phyloP scores from a whole-genome alignment of 2,797 vertebrate species.

The Spheniscus humboldti region DNA sequence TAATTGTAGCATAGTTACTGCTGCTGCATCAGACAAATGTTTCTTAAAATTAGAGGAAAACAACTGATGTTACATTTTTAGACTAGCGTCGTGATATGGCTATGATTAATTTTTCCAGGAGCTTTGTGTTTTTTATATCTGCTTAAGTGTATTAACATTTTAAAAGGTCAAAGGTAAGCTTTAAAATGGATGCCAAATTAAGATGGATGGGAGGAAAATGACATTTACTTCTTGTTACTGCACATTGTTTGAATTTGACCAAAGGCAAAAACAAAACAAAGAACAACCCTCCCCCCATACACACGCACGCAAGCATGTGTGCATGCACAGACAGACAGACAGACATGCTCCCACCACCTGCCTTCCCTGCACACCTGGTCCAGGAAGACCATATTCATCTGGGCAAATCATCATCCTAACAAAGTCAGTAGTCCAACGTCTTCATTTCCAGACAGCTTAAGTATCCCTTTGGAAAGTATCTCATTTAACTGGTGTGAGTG shows the following conservation, averaged over 20 bases:
- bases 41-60: slow-evolving; percentile 25
- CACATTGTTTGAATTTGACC: slow-evolving; percentile 65
- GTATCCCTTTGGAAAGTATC: neutral
- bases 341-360: neutral
- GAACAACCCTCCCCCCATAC: neutral
- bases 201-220: slow-evolving; percentile 60
- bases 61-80: slow-evolving; percentile 19
- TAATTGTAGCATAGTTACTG: neutral
- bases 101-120: slow-evolving; percentile 51
- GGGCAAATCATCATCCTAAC: neutral
- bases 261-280: slow-evolving; percentile 69
- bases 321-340: neutral
- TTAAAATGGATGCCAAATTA: slow-evolving; percentile 65
- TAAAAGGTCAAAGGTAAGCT: slow-evolving; percentile 65
- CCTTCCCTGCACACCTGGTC: neutral
- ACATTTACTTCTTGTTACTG: slow-evolving; percentile 64
- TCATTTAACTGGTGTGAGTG: neutral
- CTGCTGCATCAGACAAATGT: neutral
- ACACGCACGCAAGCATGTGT: neutral
- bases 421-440: neutral
- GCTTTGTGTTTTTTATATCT: slow-evolving; percentile 55
- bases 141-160: slow-evolving; percentile 64
- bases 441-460: neutral
- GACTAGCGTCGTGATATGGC: neutral
- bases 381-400: neutral